Evolutionary conservation across 2,888 invertebrate species (phyloP).

Genomic region (Ectobius pallidus): DNA sequence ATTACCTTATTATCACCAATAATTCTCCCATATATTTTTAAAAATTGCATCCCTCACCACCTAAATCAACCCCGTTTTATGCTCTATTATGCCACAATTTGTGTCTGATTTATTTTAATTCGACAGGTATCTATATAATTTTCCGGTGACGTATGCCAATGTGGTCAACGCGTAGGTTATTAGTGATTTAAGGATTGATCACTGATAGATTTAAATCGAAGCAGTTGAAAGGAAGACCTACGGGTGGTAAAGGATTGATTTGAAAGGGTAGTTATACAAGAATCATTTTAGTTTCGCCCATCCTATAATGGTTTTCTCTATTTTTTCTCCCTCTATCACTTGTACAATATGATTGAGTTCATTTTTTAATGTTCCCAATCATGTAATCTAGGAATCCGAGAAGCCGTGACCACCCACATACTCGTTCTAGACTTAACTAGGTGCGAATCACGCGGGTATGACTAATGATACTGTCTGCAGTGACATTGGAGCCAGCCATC

Average conservation of each 20-base stretch:
- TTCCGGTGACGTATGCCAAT: not conserved
- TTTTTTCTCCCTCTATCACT: not conserved
- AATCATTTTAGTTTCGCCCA: not conserved
- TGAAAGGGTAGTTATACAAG: not conserved
- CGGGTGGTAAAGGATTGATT: constrained; percentile 2
- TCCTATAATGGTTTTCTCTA: not conserved
- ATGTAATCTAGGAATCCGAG: not conserved
- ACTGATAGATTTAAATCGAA: constrained; percentile 28
- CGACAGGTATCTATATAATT: not conserved
- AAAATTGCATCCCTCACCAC: not conserved
- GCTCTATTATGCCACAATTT: constrained; percentile 29
- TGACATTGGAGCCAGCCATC: constrained; percentile 7
- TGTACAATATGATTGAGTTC: not conserved
- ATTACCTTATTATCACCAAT: constrained; percentile 28
- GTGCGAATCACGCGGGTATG: constrained; percentile 19
- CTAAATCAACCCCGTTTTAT: not conserved
- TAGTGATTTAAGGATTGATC: not conserved
- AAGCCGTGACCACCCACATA: constrained; percentile 14
- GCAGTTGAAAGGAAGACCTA: not conserved
- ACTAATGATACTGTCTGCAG: constrained; percentile 26
- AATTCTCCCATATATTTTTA: constrained; percentile 21
- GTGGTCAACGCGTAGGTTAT: not conserved
- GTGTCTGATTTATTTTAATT: constrained; percentile 2
- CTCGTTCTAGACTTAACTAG: not conserved
- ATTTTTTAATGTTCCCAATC: not conserved